Conservation (phyloP, 2,113 vertebrate genomes). For the Desmodus rotundus region DNA sequence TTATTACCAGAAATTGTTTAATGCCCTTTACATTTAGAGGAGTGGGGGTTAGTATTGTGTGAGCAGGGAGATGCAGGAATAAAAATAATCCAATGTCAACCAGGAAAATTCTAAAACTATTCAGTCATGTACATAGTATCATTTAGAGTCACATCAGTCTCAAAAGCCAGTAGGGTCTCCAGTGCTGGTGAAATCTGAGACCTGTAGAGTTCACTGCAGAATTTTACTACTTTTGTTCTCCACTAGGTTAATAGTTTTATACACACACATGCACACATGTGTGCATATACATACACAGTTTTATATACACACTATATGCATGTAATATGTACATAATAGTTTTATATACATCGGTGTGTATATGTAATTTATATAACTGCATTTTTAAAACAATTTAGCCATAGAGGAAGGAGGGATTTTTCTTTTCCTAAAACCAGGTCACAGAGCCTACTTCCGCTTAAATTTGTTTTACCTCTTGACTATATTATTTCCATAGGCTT, state of each 20-base stretch:
- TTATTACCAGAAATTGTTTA: background rate
- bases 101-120: background rate
- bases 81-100: background rate
- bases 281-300: background rate
- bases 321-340: too few relatives aligned
- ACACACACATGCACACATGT: too few relatives aligned
- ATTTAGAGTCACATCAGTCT: background rate
- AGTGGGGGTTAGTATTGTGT: background rate
- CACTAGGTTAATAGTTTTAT: background rate
- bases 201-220: background rate
- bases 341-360: too few relatives aligned
- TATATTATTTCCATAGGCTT: slow-evolving; percentile 3
- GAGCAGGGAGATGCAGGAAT: background rate
- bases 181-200: background rate
- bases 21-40: background rate
- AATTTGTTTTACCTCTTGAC: background rate
- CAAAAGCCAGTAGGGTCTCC: background rate
- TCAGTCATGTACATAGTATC: background rate
- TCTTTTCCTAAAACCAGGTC: background rate
- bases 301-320: too few relatives aligned
- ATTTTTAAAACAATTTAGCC: background rate
- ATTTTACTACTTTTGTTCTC: background rate
- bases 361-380: background rate
- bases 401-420: background rate
- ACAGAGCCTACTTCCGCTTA: background rate